Evolutionary conservation across 2,888 invertebrate genomes (phyloP).

Genomic region (Tiphia femorata): DNA sequence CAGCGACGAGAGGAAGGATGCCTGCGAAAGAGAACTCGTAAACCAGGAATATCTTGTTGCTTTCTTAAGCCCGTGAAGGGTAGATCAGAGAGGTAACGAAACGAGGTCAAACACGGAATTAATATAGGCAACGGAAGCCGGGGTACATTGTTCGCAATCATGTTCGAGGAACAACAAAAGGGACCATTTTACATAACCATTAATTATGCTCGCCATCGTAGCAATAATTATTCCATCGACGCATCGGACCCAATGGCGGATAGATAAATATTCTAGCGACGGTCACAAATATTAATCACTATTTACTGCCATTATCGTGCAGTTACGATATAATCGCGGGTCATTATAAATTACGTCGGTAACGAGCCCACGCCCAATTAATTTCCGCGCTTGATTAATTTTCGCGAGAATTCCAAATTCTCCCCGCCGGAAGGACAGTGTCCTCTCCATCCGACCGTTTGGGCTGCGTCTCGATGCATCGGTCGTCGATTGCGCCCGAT

Average conservation of each 20-base stretch:
- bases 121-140: too few relatives aligned
- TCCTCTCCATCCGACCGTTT: background rate
- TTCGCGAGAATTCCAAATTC: conserved; percentile 28
- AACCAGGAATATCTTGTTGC: too few relatives aligned
- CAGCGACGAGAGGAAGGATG: too few relatives aligned
- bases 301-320: conserved; percentile 34
- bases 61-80: too few relatives aligned
- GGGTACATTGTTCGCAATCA: too few relatives aligned
- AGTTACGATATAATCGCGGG: conserved; percentile 23
- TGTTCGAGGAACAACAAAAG: too few relatives aligned
- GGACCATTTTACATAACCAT: too few relatives aligned
- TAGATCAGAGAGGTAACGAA: too few relatives aligned
- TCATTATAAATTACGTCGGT: conserved; percentile 37
- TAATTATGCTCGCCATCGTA: too few relatives aligned
- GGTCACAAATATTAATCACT: conserved; percentile 27
- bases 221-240: too few relatives aligned
- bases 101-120: too few relatives aligned
- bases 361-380: conserved; percentile 23
- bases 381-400: conserved; percentile 32
- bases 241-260: conserved; percentile 1
- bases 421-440: conserved; percentile 13
- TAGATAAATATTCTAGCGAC: conserved; percentile 9
- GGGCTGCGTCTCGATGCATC: conserved; percentile 13
- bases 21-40: too few relatives aligned
- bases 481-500: conserved; percentile 29